phyloP scores from a whole-genome alignment of 1,140 invertebrate species.

The Drosophila seguyi region DNA sequence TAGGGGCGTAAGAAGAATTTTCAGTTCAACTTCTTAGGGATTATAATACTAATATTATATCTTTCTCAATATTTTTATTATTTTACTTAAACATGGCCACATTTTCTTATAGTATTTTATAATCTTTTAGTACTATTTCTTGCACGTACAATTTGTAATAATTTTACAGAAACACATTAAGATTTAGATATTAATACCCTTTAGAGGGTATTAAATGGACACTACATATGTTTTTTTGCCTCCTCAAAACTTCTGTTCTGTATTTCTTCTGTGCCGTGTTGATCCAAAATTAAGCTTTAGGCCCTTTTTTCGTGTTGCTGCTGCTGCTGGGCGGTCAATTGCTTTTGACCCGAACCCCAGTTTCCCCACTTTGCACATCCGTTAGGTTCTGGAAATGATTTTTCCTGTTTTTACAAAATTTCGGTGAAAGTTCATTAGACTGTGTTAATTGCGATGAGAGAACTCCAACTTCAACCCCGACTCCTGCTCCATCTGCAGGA shows the following conservation, averaged over 20 bases:
- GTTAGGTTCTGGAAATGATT: conserved; percentile 73
- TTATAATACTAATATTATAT: not conserved
- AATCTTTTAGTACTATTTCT: too few species aligned
- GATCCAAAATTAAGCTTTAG: conserved; percentile 58
- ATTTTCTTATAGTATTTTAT: not conserved
- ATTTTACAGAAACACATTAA: too few species aligned
- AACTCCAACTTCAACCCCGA: not conserved
- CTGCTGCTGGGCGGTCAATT: conserved; percentile 72
- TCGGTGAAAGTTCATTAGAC: conserved; percentile 76
- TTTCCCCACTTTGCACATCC: conserved; percentile 58
- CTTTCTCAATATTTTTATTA: not conserved
- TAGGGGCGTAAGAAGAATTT: not conserved
- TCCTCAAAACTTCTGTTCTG: conserved; percentile 9
- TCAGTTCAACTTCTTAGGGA: too few species aligned
- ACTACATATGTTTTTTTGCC: not conserved
- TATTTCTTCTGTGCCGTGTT: conserved; percentile 47
- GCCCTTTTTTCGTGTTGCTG: conserved; percentile 56
- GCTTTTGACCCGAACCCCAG: conserved; percentile 69
- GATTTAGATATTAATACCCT: too few species aligned
- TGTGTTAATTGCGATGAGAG: conserved; percentile 58
- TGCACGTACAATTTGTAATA: too few species aligned
- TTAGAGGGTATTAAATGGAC: conserved; percentile 12
- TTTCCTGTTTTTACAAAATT: conserved; percentile 59
- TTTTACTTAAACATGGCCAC: not conserved
- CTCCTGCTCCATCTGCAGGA: conserved; percentile 41